phyloP scores from a whole-genome alignment of 1,140 invertebrate genomes.

The Listronotus bonariensis region DNA sequence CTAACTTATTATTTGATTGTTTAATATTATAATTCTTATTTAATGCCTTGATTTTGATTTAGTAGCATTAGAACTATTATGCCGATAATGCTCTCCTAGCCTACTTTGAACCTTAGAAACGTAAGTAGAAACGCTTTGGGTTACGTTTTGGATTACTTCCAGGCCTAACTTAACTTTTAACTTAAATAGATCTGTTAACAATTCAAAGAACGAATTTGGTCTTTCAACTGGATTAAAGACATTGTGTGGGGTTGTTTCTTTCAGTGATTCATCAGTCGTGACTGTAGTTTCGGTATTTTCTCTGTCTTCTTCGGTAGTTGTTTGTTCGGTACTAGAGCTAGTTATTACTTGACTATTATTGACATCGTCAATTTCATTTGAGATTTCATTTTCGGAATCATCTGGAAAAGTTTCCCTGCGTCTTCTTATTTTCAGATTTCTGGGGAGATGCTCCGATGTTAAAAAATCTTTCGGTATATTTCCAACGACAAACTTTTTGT shows the following conservation, averaged over 20 bases:
- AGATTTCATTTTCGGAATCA: slow-evolving; percentile 47
- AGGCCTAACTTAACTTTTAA: slow-evolving; percentile 47
- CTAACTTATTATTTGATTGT: no score
- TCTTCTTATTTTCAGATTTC: slow-evolving; percentile 55
- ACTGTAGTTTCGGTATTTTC: background rate
- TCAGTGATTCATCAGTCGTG: background rate
- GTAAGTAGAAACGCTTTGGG: slow-evolving; percentile 44
- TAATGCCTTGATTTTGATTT: no score
- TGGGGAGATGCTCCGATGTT: slow-evolving; percentile 13
- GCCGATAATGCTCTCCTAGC: slow-evolving; percentile 43
- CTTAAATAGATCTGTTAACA: slow-evolving; percentile 47
- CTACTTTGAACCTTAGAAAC: slow-evolving; percentile 44
- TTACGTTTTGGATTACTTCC: slow-evolving; percentile 47
- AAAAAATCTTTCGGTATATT: slow-evolving; percentile 57
- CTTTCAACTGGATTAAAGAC: slow-evolving; percentile 25
- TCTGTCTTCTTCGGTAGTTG: slow-evolving; percentile 3
- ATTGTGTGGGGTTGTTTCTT: slow-evolving; percentile 18
- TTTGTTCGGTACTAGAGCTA: background rate
- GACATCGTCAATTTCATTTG: slow-evolving; percentile 7
- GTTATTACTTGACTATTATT: background rate
- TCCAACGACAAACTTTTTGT: slow-evolving; percentile 58
- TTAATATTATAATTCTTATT: no score
- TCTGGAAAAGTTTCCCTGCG: slow-evolving; percentile 27
- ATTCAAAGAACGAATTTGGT: slow-evolving; percentile 36
- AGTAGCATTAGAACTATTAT: no score